Base-by-base conservation (phyloP, 2,888 invertebrate genomes). In the Cheilosia vulpina region DNA sequence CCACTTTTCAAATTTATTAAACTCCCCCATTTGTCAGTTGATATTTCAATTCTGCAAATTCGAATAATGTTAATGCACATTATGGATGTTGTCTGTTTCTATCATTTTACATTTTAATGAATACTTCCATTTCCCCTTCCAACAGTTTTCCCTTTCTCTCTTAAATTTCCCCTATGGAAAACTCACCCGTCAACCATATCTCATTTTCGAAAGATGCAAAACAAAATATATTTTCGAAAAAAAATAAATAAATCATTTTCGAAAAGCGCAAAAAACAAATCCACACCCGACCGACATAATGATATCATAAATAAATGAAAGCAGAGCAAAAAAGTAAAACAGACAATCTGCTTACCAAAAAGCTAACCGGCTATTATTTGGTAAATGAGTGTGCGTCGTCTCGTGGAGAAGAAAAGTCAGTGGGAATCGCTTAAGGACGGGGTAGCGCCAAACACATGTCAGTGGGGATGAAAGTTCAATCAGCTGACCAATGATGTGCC, bases 381-480 rank as follows among this genome's bases (percentile, higher is more conserved):
- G 66, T 27, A 68, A 81, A 81, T 72, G 85, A 85, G 85, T 72
- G n/a, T 85, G 85, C 76, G 85, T 85, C 65, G 65, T 13, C 34
- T 50, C 43, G 38, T 21, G 45, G 45, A 41, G 80, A 72, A 72
- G 76, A 76, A 82, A 81, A 65, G 27, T 24, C 50, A 13, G 13
- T 34, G 53, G 75, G 62, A n/a, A 43, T 41, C 34, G 41, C 55
- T 76, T n/a, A 58, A 34, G 68, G 72, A 71, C 52, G 81, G 60
- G 80, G 75, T 63, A 71, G 65, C 65, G 38, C 76, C 81, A 47
- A 76, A 52, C 63, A 72, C 55, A 72, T 58, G 52, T 58, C 72
- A 63, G 80, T 80, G 75, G 68, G 85, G 85, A 77, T 81, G 81
- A 85, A 85, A 85, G 85, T 85, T 85, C 76, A 77, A 53, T 63